These are phyloP conservation scores for Psilopogon haemacephalus DNA, from an alignment of 2,113 vertebrate species.

Conservation along the genomic window DNA sequence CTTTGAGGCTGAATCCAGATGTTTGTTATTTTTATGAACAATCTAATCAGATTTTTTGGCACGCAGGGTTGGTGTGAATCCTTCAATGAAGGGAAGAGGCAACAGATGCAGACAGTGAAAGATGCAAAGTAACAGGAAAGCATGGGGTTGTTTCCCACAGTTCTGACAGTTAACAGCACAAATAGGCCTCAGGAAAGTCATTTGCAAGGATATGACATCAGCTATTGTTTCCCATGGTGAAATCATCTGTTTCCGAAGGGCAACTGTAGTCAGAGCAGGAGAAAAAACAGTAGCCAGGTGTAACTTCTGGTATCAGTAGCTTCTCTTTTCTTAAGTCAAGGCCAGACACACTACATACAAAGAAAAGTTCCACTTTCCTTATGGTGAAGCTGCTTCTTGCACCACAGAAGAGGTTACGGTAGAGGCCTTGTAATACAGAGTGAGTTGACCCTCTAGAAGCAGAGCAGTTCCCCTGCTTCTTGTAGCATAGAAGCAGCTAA, in stretches of 20 bases:
- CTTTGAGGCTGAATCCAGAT: not conserved
- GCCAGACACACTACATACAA: fast-evolving
- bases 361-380: not conserved
- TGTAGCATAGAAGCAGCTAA: not conserved
- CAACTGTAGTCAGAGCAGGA: not conserved
- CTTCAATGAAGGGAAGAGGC: not conserved
- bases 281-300: not conserved
- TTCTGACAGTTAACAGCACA: not conserved
- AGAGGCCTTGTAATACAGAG: not conserved
- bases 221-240: not conserved
- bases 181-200: not conserved
- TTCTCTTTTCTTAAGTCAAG: not conserved
- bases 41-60: not conserved
- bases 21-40: not conserved
- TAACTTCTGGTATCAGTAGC: not conserved
- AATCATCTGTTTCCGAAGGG: not conserved
- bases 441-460: not conserved
- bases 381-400: not conserved
- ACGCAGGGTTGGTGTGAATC: not conserved
- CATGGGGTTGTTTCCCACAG: not conserved
- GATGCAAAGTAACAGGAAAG: not conserved
- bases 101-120: not conserved
- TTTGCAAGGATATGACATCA: not conserved
- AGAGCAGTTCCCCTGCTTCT: not conserved
- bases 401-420: not conserved